Evolutionary conservation across 2,888 invertebrate genomes (phyloP), one percentile per base, ranked within the genome.

Genomic region (Drosophila heteroneura): DNA sequence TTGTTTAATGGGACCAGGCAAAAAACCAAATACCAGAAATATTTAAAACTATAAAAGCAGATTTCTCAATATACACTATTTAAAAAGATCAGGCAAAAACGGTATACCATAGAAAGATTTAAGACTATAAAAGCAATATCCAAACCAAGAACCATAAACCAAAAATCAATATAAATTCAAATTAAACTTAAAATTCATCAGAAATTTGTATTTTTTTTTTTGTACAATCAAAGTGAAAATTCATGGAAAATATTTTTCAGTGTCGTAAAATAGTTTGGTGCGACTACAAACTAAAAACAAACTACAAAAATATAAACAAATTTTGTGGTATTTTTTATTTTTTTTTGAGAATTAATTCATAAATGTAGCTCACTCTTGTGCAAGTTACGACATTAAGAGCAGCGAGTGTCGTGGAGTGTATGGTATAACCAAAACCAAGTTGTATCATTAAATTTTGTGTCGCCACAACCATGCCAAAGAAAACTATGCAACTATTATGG

Each of bases 381-480:
- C 33, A 44, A 33, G 47, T 19, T 12, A 26, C 22, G 9, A 57
- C 30, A 57, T 1, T n/a, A 22, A 44, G 44, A 47, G 47, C 22
- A 22, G 22, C 47, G 19, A n/a, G n/a, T 53, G 22, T 33, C 32
- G 37, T 6, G 16, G 16, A 37, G 37, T 37, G 16, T 19, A 37
- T n/a, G 51, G 30, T 44, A 52, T 51, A 76, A 76, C 83, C 68
- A 56, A 69, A 70, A 79, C 79, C 79, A 79, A 68, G 44, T 61
- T 57, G 68, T 52, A 65, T 35, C 52, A 56, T 19, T 37, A 28
- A 19, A 28, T 58, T 32, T 32, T 47, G 44, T 65, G 54, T 37
- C 68, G 66, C 82, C 82, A 71, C 75, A 89, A 89, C 86, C 86
- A 89, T 87, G 83, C 87, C 79, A 85, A 71, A 74, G 73, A 67